These are phyloP conservation scores for Himalopsyche kuldschensis DNA, from an alignment of 2,888 invertebrate species.

Conservation along the genomic window DNA sequence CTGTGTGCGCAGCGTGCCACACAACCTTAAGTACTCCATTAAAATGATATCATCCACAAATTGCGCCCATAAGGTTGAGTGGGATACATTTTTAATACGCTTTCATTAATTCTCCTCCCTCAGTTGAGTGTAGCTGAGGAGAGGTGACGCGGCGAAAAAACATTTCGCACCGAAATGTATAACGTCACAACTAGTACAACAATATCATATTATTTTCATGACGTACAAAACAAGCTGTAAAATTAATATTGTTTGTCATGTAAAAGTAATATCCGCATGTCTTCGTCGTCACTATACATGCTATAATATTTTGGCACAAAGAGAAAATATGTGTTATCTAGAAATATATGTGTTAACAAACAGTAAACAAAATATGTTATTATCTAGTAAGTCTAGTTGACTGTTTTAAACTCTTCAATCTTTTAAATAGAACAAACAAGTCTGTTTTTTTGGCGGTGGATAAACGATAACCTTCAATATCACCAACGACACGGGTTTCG, in stretches of 20 bases:
- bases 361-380: too few species aligned
- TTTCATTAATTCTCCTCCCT: constrained; percentile 29
- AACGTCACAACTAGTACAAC: neutral
- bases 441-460: too few species aligned
- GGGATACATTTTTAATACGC: constrained; percentile 33
- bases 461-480: too few species aligned
- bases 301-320: too few species aligned
- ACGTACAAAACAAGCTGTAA: neutral
- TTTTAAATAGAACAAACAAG: too few species aligned
- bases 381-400: too few species aligned
- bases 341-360: too few species aligned
- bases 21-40: constrained; percentile 34
- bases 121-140: neutral
- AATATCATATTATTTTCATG: neutral
- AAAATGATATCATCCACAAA: constrained; percentile 37
- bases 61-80: constrained; percentile 28
- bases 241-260: neutral
- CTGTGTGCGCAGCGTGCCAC: neutral
- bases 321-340: too few species aligned
- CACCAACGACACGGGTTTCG: too few species aligned
- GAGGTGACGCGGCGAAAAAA: constrained; percentile 5
- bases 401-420: too few species aligned
- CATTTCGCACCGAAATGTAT: neutral
- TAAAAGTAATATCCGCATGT: neutral
- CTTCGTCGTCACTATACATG: neutral